phyloP scores from a whole-genome alignment of 2,113 vertebrate species.

The Thymallus thymallus region DNA sequence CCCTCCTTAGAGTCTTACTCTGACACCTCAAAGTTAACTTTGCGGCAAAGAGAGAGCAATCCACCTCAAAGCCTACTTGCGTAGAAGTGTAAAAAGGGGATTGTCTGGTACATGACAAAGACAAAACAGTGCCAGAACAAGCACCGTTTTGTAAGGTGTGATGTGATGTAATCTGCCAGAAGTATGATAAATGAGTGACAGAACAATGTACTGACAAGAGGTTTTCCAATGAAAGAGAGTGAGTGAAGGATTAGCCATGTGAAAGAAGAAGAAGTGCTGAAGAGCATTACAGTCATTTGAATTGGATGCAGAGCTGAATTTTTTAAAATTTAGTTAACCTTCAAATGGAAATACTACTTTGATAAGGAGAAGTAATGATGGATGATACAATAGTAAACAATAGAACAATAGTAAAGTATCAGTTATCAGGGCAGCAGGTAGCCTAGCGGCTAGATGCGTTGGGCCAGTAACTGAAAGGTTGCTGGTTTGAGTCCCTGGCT shows the following conservation, averaged over 20 bases:
- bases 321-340: too few species aligned
- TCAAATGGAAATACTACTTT: too few species aligned
- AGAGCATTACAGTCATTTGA: background rate
- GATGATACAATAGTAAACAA: too few species aligned
- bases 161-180: background rate
- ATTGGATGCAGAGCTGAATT: background rate
- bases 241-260: constrained; percentile 2
- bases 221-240: background rate
- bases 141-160: background rate
- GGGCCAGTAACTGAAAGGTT: too few species aligned
- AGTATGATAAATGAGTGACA: background rate
- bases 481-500: too few species aligned
- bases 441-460: too few species aligned
- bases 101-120: background rate
- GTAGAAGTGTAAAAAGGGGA: too few species aligned
- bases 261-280: background rate
- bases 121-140: background rate
- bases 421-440: too few species aligned
- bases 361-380: background rate
- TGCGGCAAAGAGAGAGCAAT: too few species aligned
- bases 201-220: background rate
- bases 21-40: too few species aligned
- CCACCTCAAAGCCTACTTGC: too few species aligned
- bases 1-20: background rate
- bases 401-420: background rate